A percentile compares a stretch with the other conserved stretches of the same genome.
These are phyloP conservation scores for Tetramorium simillimum DNA, from an alignment of 1,140 invertebrate genomes.

Conservation along the genomic window DNA sequence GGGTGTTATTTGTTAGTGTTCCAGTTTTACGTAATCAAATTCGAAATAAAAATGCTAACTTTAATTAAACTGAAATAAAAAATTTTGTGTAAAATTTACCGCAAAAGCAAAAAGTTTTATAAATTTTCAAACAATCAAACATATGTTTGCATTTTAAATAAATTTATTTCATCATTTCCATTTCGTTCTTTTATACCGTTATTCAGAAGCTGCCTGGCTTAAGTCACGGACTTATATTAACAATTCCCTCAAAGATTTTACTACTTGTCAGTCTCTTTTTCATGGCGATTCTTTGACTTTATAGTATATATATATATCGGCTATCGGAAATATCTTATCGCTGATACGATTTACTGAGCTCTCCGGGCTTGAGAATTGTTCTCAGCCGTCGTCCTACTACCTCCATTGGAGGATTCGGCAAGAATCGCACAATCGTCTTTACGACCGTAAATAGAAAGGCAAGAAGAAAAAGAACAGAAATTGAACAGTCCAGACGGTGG, in stretches of 20 bases:
- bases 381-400: neutral
- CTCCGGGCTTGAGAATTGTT: conserved; percentile 7
- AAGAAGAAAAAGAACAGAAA: conserved; percentile 29
- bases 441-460: conserved; percentile 33
- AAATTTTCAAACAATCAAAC: neutral
- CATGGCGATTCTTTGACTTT: neutral
- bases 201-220: neutral
- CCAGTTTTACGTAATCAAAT: conserved; percentile 4
- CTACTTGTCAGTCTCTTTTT: neutral
- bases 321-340: conserved; percentile 37
- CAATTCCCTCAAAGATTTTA: neutral
- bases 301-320: neutral
- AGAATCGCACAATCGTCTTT: conserved; percentile 29
- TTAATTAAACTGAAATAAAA: neutral
- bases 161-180: neutral
- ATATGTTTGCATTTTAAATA: neutral
- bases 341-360: conserved; percentile 17
- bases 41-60: neutral
- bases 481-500: conserved; percentile 18
- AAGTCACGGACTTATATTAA: neutral
- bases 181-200: neutral
- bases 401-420: neutral
- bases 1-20: neutral
- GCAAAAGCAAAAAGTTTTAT: neutral
- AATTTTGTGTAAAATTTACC: neutral